Conservation (phyloP, 2,113 vertebrate species). For the Piliocolobus tephrosceles region DNA sequence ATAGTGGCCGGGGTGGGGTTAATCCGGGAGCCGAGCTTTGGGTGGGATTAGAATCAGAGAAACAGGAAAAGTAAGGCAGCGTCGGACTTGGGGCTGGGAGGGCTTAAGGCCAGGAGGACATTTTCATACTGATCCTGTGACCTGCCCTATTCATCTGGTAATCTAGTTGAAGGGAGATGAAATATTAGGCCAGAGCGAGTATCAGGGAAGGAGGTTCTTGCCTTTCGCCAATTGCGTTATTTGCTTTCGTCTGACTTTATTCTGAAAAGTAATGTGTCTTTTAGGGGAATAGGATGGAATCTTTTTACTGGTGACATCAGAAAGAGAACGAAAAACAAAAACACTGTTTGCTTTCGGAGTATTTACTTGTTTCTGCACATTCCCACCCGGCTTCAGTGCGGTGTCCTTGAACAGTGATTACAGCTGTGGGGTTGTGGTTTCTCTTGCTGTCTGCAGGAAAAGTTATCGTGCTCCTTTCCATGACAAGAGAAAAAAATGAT, state of each 20-base stretch:
- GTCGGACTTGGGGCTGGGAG: background rate
- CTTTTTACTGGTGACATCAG: background rate
- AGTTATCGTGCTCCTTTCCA: background rate
- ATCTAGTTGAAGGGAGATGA: background rate
- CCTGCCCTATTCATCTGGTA: background rate
- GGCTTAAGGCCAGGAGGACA: background rate
- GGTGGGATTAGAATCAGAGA: background rate
- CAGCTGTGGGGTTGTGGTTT: background rate
- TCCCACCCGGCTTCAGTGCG: too few species aligned
- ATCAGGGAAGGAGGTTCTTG: background rate
- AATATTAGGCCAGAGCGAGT: background rate
- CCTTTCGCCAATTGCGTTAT: background rate
- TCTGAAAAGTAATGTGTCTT: slow-evolving; percentile 4
- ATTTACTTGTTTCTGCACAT: background rate
- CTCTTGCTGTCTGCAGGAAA: background rate
- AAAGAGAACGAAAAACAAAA: background rate
- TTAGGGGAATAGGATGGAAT: background rate
- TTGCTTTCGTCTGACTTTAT: background rate
- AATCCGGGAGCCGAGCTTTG: background rate
- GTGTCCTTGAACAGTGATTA: background rate
- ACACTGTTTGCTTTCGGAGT: background rate
- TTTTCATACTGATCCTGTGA: slow-evolving; percentile 30
- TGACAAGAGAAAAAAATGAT: background rate
- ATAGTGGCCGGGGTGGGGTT: background rate
- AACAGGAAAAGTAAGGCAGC: background rate